These are phyloP conservation scores for Arion vulgaris DNA, from an alignment of 1,140 invertebrate genomes.

Conservation along the genomic window DNA sequence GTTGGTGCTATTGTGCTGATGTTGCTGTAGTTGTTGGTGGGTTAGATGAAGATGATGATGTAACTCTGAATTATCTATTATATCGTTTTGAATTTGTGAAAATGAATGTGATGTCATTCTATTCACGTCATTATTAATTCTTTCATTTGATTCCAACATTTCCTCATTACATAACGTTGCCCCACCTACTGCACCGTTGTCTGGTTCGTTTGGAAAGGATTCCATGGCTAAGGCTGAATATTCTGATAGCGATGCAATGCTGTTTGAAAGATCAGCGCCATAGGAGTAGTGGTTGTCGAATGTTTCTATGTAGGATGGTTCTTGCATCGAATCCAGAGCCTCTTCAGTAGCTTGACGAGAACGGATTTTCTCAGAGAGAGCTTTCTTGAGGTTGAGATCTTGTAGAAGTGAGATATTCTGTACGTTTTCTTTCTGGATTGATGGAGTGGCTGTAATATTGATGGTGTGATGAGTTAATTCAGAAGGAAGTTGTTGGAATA, in stretches of 20 bases:
- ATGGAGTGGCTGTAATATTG: background rate
- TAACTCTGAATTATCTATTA: background rate
- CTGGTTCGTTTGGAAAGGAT: background rate
- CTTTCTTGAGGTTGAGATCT: slow-evolving; percentile 32
- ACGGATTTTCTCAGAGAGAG: slow-evolving; percentile 32
- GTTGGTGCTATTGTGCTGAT: background rate
- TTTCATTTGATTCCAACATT: background rate
- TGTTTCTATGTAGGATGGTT: slow-evolving; percentile 1
- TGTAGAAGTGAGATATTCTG: background rate
- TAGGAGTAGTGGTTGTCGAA: slow-evolving; percentile 19
- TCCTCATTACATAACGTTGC: slow-evolving; percentile 11
- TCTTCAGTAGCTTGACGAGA: slow-evolving; percentile 11
- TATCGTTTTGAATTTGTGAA: background rate
- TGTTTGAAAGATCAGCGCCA: background rate
- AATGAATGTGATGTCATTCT: background rate
- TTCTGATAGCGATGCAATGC: background rate
- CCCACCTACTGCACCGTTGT: background rate
- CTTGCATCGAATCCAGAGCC: slow-evolving; percentile 8
- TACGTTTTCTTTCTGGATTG: background rate
- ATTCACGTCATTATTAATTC: background rate
- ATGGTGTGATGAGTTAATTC: background rate
- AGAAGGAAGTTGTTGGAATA: no score
- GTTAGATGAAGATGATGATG: background rate
- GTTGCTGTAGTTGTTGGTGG: background rate
- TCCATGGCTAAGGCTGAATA: background rate